These are phyloP conservation scores for Oncorhynchus gorbuscha DNA, from an alignment of 2,113 vertebrate genomes.

Conservation along the genomic window DNA sequence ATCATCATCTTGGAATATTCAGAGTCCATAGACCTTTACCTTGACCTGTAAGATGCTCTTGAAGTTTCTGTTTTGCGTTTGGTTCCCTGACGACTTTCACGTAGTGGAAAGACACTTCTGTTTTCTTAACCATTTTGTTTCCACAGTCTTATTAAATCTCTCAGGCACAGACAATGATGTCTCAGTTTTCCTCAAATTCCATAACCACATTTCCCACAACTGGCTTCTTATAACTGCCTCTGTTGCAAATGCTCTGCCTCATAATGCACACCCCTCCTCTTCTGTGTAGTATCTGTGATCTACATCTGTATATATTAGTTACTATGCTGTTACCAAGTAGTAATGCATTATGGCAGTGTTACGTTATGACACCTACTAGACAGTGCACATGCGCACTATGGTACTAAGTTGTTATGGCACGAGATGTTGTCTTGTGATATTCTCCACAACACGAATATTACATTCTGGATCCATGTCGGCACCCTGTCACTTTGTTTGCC, in stretches of 20 bases:
- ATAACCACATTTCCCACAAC: conserved; percentile 25
- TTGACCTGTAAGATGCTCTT: not conserved
- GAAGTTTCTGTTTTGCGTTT: not conserved
- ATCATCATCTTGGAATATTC: not conserved
- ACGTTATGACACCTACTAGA: too few relatives aligned
- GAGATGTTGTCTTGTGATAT: too few relatives aligned
- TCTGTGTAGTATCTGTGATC: not conserved
- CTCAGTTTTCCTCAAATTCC: conserved; percentile 32
- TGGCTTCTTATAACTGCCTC: conserved; percentile 30
- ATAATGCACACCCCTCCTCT: conserved; percentile 44
- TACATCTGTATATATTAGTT: too few relatives aligned
- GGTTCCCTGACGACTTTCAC: too few relatives aligned
- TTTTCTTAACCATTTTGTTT: not conserved
- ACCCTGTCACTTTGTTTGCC: conserved; percentile 39
- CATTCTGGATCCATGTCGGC: conserved; percentile 26
- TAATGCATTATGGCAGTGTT: too few relatives aligned
- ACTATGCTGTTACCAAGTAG: too few relatives aligned
- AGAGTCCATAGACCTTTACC: not conserved
- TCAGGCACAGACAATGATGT: conserved; percentile 15
- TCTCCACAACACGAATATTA: too few relatives aligned
- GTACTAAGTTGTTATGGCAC: too few relatives aligned
- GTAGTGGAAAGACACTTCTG: not conserved
- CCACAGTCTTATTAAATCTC: not conserved
- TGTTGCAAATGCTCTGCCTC: conserved; percentile 40
- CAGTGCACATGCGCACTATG: too few relatives aligned